Conservation (phyloP, 2,113 vertebrate species). For the Corvus hawaiiensis region DNA sequence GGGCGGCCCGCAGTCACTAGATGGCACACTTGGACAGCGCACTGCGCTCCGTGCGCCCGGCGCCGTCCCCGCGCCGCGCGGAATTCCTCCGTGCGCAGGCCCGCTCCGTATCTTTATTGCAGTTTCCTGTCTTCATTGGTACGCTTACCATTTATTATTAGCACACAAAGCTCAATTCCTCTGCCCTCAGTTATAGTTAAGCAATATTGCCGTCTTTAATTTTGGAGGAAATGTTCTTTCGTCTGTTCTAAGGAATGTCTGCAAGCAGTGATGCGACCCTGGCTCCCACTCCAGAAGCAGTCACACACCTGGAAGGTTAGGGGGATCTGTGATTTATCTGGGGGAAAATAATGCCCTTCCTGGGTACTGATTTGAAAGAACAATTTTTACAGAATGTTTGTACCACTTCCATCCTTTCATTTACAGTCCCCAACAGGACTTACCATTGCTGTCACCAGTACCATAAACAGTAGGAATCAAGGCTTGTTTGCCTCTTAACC, state of each 20-base stretch:
- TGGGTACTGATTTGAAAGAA: not conserved
- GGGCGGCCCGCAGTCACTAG: slow-evolving; percentile 28
- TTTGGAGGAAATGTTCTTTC: fast-evolving
- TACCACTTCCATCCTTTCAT: not conserved
- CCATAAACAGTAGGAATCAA: not conserved
- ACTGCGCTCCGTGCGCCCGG: not conserved
- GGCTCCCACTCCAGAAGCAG: not conserved
- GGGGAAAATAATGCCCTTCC: not conserved
- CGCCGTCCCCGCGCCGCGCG: not conserved
- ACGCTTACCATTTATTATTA: not conserved
- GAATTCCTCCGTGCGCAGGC: fast-evolving
- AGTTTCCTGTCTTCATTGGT: not conserved
- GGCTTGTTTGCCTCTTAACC: not conserved
- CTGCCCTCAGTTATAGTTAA: not conserved
- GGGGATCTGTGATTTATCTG: not conserved
- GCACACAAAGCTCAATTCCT: not conserved
- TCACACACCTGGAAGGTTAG: not conserved
- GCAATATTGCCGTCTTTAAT: not conserved
- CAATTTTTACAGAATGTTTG: not conserved
- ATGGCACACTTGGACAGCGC: slow-evolving; percentile 32
- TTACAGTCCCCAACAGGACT: not conserved
- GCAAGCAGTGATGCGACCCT: not conserved
- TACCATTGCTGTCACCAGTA: not conserved
- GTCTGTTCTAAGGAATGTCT: not conserved
- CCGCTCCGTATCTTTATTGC: fast-evolving